These are phyloP conservation scores for Drosophila anceps DNA, from an alignment of 2,888 invertebrate genomes.

Conservation along the genomic window DNA sequence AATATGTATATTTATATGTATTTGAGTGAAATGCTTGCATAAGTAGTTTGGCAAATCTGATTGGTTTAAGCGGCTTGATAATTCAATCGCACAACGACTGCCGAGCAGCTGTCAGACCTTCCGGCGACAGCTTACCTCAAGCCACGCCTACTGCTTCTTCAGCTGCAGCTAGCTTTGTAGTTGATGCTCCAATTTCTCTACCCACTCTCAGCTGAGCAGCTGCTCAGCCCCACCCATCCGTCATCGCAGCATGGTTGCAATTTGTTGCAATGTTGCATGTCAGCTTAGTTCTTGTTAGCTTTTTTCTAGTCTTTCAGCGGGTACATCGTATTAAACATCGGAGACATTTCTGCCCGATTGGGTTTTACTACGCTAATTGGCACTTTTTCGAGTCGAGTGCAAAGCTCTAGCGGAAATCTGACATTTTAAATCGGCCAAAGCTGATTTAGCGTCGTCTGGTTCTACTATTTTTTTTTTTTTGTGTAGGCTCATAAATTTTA, in stretches of 20 bases:
- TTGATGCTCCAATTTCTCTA: conserved; percentile 10
- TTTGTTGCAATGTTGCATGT: conserved; percentile 80
- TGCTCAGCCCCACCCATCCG: conserved; percentile 34
- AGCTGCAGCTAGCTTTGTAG: conserved; percentile 1
- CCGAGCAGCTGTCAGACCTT: conserved; percentile 60
- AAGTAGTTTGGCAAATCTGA: conserved; percentile 46
- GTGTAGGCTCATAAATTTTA: conserved; percentile 65
- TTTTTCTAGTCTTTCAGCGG: conserved; percentile 49
- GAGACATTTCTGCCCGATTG: conserved; percentile 55
- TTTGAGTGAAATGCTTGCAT: conserved; percentile 18
- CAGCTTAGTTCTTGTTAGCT: conserved; percentile 61
- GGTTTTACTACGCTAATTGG: conserved; percentile 66
- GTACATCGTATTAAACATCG: conserved; percentile 65
- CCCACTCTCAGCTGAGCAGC: not conserved
- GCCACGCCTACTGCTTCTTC: conserved; percentile 1
- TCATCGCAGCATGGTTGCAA: conserved; percentile 61
- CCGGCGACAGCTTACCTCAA: conserved; percentile 36
- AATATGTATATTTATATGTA: not conserved
- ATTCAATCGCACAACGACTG: conserved; percentile 60
- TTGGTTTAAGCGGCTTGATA: conserved; percentile 59
- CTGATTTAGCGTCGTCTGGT: conserved; percentile 18
- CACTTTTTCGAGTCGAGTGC: conserved; percentile 46
- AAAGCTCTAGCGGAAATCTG: conserved; percentile 17
- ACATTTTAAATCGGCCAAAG: conserved; percentile 49
- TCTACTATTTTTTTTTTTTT: conserved; percentile 19